A percentile compares a stretch with the other conserved stretches of the same genome.
phyloP scores from a whole-genome alignment of 2,113 vertebrate genomes.

The Ifrita kowaldi region DNA sequence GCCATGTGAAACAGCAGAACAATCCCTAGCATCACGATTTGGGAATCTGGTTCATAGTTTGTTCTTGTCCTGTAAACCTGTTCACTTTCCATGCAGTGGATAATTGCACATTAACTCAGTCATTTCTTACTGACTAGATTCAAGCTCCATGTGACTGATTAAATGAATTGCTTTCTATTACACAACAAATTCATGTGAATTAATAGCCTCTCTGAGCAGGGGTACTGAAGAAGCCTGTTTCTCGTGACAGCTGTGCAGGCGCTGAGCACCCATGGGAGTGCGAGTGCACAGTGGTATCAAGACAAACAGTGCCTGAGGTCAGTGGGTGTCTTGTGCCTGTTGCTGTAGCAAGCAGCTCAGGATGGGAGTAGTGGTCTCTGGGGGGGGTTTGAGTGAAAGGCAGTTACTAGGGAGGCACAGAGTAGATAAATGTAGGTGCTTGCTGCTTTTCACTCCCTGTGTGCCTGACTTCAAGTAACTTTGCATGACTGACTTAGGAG shows the following conservation, averaged over 20 bases:
- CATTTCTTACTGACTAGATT: neutral
- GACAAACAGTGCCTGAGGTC: neutral
- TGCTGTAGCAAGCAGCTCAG: neutral
- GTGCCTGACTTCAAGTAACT: neutral
- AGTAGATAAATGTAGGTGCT: neutral
- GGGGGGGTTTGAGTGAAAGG: neutral
- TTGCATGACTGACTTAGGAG: neutral
- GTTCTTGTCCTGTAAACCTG: neutral
- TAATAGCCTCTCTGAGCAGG: neutral
- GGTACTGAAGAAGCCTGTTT: neutral
- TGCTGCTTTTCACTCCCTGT: neutral
- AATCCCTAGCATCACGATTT: neutral
- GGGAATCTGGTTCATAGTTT: neutral
- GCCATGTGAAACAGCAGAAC: neutral
- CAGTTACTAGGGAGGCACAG: neutral
- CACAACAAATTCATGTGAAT: neutral
- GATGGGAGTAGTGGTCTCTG: neutral
- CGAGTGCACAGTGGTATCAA: neutral
- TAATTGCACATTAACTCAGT: neutral
- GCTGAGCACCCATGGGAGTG: neutral
- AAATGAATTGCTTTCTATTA: slow-evolving; percentile 6
- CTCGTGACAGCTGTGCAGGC: neutral
- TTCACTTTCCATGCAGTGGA: neutral
- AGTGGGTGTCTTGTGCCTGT: neutral
- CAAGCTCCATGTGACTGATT: neutral